phyloP scores from a whole-genome alignment of 2,888 invertebrate genomes.

The Temnothorax unifasciatus region DNA sequence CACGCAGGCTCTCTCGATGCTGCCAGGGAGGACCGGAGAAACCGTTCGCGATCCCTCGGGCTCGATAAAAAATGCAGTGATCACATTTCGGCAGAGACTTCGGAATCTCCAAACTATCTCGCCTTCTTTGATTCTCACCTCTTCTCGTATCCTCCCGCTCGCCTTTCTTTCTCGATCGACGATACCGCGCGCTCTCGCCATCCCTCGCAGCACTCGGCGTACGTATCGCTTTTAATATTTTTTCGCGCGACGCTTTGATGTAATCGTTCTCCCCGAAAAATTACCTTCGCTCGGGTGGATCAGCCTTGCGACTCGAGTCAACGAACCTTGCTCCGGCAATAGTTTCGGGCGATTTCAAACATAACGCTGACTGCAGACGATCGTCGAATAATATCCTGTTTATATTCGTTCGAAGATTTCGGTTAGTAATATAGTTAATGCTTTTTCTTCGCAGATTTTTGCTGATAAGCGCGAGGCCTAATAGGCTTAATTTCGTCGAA shows the following conservation, averaged over 20 bases:
- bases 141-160: slow-evolving; percentile 31
- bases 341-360: slow-evolving; percentile 36
- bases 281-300: slow-evolving; percentile 39
- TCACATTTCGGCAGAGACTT: slow-evolving; percentile 77
- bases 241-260: slow-evolving; percentile 24
- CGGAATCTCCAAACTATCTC: slow-evolving; percentile 70
- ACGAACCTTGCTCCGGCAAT: slow-evolving; percentile 36
- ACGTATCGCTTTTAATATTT: slow-evolving; percentile 41
- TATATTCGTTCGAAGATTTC: slow-evolving; percentile 5
- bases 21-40: slow-evolving; percentile 51
- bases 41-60: slow-evolving; percentile 72
- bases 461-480: slow-evolving; percentile 58
- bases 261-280: slow-evolving; percentile 40
- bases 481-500: slow-evolving; percentile 36
- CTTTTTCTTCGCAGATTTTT: slow-evolving; percentile 65
- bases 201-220: slow-evolving; percentile 29
- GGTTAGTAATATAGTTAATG: not conserved
- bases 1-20: slow-evolving; percentile 72
- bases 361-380: slow-evolving; percentile 23
- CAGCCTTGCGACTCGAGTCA: slow-evolving; percentile 34
- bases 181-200: slow-evolving; percentile 30
- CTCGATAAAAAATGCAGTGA: slow-evolving; percentile 77
- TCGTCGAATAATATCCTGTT: not conserved
- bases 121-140: slow-evolving; percentile 64
- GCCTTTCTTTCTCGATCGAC: slow-evolving; percentile 21